Evolutionary conservation across 2,797 vertebrate species (phyloP), one percentile per base, ranked within the genome.

Genomic region (Coilia nasus): DNA sequence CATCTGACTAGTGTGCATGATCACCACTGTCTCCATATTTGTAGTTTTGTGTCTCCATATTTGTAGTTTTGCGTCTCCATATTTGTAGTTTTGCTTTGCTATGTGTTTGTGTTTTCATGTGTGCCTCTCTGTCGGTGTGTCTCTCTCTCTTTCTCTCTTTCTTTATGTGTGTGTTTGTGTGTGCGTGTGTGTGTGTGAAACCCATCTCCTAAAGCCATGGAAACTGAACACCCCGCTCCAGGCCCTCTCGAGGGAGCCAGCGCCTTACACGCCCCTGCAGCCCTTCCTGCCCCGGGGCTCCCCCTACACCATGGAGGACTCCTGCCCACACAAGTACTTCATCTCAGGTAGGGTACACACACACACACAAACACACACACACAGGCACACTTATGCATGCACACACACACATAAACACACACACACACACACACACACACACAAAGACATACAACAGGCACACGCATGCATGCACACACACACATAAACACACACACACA

Each of bases 271-370:
- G 25, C 14, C 91, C 3, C 81, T 23, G 0, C 0, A 31, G 12
- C 47, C 87, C 19, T 94, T 92, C 90, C 87, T 81, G 25, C 85
- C 91, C 0, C 46, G 44, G 6, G 89, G 67, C 47, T 95, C 91
- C 7, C 94, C 96, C 0, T 95, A 96, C 84, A 88, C 87, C 28
- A 94, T 96, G 96, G 94, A 96, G 17, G 94, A 96, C n/a, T 89
- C 87, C 44, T 90, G 95, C 56, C 96, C 95, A 0, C 86, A 90
- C 46, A 97, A 96, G 87, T 94, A 93, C 90, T 97, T 96, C 85
- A 95, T 96, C 82, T 93, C 97, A 94, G 97, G 96, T 96, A 89
- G 92, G 21, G 0, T 19, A 28, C 23, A 67, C 62, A 67, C 62
- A 67, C 23, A 67, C 62, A 67, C n/a, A 64, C 60, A 64, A 6